A percentile compares a stretch with the other conserved stretches of the same genome.
Conservation (phyloP, 2,888 invertebrate species). For the Cheilosia vernalis region DNA sequence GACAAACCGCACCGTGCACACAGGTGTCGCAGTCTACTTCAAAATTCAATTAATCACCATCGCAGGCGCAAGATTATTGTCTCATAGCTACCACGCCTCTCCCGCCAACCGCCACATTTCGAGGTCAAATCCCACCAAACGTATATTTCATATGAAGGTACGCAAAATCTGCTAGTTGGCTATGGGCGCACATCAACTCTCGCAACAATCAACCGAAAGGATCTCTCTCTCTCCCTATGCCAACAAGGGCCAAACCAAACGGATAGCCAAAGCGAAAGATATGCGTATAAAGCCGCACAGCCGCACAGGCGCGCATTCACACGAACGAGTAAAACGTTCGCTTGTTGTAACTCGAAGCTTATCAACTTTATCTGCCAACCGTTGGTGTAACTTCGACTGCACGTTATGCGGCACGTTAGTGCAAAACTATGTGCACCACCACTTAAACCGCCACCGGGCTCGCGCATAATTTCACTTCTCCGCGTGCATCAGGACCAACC, state of each 20-base stretch:
- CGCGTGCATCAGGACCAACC: conserved; percentile 23
- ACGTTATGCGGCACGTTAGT: conserved; percentile 72
- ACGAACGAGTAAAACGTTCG: conserved; percentile 63
- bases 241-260: conserved; percentile 48
- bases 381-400: conserved; percentile 69
- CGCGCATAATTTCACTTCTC: conserved; percentile 70
- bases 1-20: conserved; percentile 6
- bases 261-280: conserved; percentile 37
- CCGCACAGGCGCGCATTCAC: conserved; percentile 50
- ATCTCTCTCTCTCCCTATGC: conserved; percentile 46
- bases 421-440: conserved; percentile 75
- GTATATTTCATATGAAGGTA: conserved; percentile 31
- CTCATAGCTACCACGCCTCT: conserved; percentile 61
- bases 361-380: conserved; percentile 75
- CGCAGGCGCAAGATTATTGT: conserved; percentile 66
- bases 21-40: conserved; percentile 65
- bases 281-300: conserved; percentile 51
- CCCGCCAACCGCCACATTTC: background rate
- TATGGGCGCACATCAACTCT: background rate
- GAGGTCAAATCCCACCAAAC: conserved; percentile 53
- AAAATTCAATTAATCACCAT: conserved; percentile 73
- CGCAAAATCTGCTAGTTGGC: conserved; percentile 13
- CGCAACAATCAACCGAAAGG: conserved; percentile 46
- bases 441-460: conserved; percentile 75
- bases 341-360: conserved; percentile 68